Evolutionary conservation across 1,140 invertebrate species (phyloP), one percentile per base, ranked within the genome.

Genomic region (Chrysomallon squamiferum): DNA sequence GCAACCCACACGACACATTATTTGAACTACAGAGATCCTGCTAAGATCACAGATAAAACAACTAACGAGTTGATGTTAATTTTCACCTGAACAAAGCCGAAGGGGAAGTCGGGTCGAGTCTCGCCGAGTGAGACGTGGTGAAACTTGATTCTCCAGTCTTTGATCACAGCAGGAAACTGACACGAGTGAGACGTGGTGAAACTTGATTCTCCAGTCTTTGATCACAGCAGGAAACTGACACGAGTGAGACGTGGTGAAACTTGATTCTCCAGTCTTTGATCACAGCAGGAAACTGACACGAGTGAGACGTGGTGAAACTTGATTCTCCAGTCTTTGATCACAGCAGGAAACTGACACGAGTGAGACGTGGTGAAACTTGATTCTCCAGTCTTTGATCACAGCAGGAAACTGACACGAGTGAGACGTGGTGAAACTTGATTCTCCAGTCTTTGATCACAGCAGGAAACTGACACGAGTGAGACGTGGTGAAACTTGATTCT

Each of bases 171-270:
- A 2, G 63, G 59, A 58, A 66, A 66, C 32, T 62, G 59, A 35
- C 68, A 70, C 47, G 5, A 50, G 25, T 22, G 74, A 71, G 5
- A 13, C 45, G 6, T 59, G 18, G 50, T 68, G 38, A 41, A 65
- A 76, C 18, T 62, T 63, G 4, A 57, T 20, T 56, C 76, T 61
- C 76, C 76, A 78, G 41, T 70, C 62, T 13, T 58, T 25, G 35
- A 78, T 74, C 74, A 78, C 74, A 0, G 66, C 63, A 3, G 67
- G 68, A 61, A 78, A 76, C n/a, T 59, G 62, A 59, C 76, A 76
- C 13, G 60, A 32, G 58, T 78, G 52, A 30, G 5, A 18, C 18
- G 4, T 56, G 22, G 29, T 30, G 20, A 27, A 56, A 56, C 22
- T 56, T 56, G 18, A 20, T 30, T 27, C 52, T 56, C 52, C 63